Base-by-base conservation (phyloP, 2,888 invertebrate genomes). In the Arrhopalites spinosus region DNA sequence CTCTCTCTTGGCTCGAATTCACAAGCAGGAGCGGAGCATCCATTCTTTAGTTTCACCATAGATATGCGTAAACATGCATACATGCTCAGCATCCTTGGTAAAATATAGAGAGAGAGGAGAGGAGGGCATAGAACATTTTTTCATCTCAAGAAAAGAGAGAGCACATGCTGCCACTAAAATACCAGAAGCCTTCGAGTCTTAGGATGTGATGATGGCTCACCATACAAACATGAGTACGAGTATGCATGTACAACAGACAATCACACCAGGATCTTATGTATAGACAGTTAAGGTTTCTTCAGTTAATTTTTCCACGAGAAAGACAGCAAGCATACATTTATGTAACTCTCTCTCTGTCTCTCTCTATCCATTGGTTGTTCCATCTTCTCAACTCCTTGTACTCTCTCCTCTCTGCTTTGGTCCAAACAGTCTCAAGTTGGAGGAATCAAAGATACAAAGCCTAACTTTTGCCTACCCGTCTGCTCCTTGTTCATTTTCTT, bases 111-210 rank as follows among this genome's bases (percentile, higher is more conserved):
- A n/a, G n/a, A n/a, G n/a, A n/a, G n/a, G n/a, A n/a, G n/a, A n/a
- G n/a, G n/a, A n/a, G n/a, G n/a, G n/a, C n/a, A n/a, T n/a, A 64
- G 29, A 64, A 64, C 36, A 66, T 66, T 66, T 66, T 66, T 66
- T 66, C 66, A 23, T 59, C 25, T 20, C 20, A 29, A 20, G 70
- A 71, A 56, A 56, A 66, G 23, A 70, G 66, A 75, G 75, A 64
- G 75, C 75, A 75, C 75, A 75, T 75, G 75, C 75, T 75, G 75
- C 69, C 75, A 75, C 70, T 64, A 69, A 71, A 75, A 71, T 75
- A 71, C 75, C 66, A 71, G 68, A 64, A 75, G 75, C 71, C 64
- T 56, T 36, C 27, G 59, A 74, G 56, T 74, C 67, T 70, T 68
- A 70, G 47, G 50, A 56, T 59, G 64, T 75, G 75, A 70, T 70